A percentile compares a stretch with the other conserved stretches of the same genome.
phyloP scores from a whole-genome alignment of 2,888 invertebrate genomes.

The Lordiphosa fenestrarum region DNA sequence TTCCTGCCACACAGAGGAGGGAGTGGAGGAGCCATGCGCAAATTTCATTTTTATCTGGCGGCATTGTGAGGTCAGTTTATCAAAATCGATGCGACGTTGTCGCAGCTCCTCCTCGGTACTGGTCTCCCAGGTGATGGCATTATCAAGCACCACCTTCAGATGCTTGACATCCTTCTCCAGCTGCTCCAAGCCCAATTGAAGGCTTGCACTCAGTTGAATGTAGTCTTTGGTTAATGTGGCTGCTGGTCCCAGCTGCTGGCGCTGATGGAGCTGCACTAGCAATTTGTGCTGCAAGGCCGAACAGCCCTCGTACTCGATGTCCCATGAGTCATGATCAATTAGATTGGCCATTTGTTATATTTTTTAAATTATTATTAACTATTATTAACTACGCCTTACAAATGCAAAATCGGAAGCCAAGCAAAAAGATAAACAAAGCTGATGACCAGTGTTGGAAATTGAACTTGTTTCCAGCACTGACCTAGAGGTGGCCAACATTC shows the following conservation, averaged over 20 bases:
- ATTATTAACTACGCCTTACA: too few relatives aligned
- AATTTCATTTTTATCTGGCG: constrained; percentile 82
- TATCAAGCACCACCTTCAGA: constrained; percentile 82
- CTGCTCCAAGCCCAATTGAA: constrained; percentile 84
- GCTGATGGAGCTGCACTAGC: constrained; percentile 83
- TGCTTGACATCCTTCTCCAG: constrained; percentile 83
- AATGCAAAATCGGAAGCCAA: too few relatives aligned
- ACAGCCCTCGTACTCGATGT: constrained; percentile 85
- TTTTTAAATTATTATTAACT: too few relatives aligned
- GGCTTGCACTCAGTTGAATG: constrained; percentile 82
- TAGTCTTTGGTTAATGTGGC: constrained; percentile 81
- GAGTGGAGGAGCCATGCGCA: constrained; percentile 23
- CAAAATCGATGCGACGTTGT: constrained; percentile 83
- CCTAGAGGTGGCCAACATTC: too few relatives aligned
- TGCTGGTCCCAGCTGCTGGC: constrained; percentile 81
- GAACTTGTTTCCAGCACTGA: too few relatives aligned
- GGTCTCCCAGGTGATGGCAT: constrained; percentile 74
- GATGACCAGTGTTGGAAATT: too few relatives aligned
- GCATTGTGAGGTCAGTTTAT: constrained; percentile 83
- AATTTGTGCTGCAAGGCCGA: constrained; percentile 84
- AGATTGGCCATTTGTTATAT: constrained; percentile 63
- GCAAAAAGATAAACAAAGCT: too few relatives aligned
- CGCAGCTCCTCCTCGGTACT: constrained; percentile 82
- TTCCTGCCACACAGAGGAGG: constrained; percentile 41
- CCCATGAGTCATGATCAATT: constrained; percentile 81